Evolutionary conservation across 2,888 invertebrate genomes (phyloP).

Genomic region (Shargacucullia verbasci): DNA sequence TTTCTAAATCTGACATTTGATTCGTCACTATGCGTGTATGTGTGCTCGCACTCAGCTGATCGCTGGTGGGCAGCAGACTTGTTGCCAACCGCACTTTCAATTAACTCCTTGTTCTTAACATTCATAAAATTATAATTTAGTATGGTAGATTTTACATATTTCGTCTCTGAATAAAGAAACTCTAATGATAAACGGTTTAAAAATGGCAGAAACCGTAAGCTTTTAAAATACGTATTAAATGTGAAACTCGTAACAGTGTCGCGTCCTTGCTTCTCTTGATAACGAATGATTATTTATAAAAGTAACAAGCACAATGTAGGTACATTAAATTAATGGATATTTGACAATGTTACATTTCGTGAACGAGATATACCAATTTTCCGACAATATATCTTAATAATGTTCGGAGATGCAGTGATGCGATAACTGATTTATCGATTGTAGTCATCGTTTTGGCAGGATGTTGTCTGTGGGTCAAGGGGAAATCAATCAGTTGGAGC

Average conservation of each 20-base stretch:
- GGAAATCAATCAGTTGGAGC: conserved; percentile 50
- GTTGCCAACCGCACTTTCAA: conserved; percentile 49
- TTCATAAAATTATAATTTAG: conserved; percentile 6
- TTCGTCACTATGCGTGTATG: conserved; percentile 3
- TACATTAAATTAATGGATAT: conserved; percentile 56
- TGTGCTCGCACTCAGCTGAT: conserved; percentile 39
- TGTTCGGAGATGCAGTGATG: conserved; percentile 56
- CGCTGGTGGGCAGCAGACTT: conserved; percentile 29
- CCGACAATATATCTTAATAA: conserved; percentile 61
- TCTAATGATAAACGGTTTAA: conserved; percentile 18
- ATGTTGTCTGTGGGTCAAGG: conserved; percentile 60
- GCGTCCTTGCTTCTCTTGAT: conserved; percentile 79
- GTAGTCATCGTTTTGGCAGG: conserved; percentile 61
- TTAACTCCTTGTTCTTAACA: conserved; percentile 17
- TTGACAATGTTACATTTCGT: conserved; percentile 58
- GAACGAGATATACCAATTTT: conserved; percentile 47
- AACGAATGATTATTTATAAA: conserved; percentile 75
- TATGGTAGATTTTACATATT: conserved; percentile 10
- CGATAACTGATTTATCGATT: conserved; percentile 63
- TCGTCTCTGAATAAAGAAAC: conserved; percentile 3
- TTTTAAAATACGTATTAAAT: conserved; percentile 45
- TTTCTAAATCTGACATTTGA: no score
- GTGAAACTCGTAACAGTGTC: conserved; percentile 67
- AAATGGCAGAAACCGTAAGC: conserved; percentile 58
- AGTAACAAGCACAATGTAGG: conserved; percentile 60